These are phyloP conservation scores for Nothocercus nigrocapillus DNA, from an alignment of 2,113 vertebrate genomes.

Conservation along the genomic window DNA sequence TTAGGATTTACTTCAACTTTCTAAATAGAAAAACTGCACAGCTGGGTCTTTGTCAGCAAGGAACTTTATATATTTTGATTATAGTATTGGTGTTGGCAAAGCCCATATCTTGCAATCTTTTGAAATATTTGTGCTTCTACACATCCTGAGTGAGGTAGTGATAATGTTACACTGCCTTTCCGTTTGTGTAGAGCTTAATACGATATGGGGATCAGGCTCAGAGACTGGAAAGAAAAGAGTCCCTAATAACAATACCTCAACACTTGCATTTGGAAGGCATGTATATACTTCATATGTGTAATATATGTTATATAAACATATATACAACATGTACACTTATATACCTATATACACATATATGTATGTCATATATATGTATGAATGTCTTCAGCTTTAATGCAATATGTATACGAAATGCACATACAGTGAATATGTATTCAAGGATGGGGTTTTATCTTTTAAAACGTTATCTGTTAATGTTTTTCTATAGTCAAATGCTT, in stretches of 20 bases:
- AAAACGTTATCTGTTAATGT: too few species aligned
- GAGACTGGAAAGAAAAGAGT: not conserved
- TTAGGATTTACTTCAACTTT: not conserved
- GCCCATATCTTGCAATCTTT: not conserved
- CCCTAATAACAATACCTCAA: not conserved
- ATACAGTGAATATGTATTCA: not conserved
- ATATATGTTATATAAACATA: not conserved
- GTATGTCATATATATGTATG: not conserved
- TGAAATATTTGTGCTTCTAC: slow-evolving; percentile 26
- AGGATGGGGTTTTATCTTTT: not conserved
- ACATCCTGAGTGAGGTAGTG: not conserved
- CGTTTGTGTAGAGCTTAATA: not conserved
- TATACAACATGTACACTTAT: not conserved
- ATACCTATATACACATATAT: not conserved
- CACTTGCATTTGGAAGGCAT: not conserved
- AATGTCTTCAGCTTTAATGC: not conserved
- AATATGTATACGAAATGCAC: not conserved
- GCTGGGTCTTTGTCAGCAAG: not conserved
- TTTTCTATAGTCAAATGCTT: not conserved
- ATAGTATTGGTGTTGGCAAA: not conserved
- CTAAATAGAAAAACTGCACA: not conserved
- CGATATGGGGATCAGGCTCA: not conserved
- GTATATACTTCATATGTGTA: not conserved
- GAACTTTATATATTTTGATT: not conserved
- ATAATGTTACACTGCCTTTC: not conserved